Conservation (phyloP, 2,113 vertebrate species). For the Ageneiosus marmoratus region DNA sequence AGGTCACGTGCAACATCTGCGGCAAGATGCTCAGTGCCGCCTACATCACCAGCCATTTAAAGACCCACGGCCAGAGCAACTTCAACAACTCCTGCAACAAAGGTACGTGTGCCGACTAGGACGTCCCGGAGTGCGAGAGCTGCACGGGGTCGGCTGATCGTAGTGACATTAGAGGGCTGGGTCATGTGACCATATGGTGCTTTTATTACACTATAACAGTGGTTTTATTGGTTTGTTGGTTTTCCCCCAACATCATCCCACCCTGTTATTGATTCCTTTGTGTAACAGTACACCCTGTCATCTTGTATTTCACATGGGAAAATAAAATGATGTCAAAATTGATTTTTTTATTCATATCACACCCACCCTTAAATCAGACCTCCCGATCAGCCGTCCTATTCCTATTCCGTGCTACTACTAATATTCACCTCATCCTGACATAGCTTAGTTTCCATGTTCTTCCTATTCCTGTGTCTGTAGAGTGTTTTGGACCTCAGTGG, state of each 20-base stretch:
- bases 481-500: background rate
- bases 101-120: conserved; percentile 73
- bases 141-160: background rate
- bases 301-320: background rate
- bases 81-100: conserved; percentile 93
- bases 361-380: background rate
- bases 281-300: background rate
- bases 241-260: background rate
- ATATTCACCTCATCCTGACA: conserved; percentile 28
- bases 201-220: background rate
- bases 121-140: background rate
- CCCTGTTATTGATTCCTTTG: background rate
- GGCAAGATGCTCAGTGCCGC: conserved; percentile 97
- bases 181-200: background rate
- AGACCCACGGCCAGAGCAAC: conserved; percentile 95
- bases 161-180: too few relatives aligned
- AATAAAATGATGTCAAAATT: background rate
- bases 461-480: background rate
- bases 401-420: background rate
- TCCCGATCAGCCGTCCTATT: background rate
- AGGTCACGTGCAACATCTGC: conserved; percentile 97
- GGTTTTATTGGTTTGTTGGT: background rate
- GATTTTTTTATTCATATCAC: background rate
- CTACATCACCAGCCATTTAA: conserved; percentile 98
- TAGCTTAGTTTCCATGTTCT: conserved; percentile 9